A percentile compares a stretch with the other conserved stretches of the same genome.
Conservation (phyloP, 2,888 invertebrate genomes). For the Microdon myrmicae region DNA sequence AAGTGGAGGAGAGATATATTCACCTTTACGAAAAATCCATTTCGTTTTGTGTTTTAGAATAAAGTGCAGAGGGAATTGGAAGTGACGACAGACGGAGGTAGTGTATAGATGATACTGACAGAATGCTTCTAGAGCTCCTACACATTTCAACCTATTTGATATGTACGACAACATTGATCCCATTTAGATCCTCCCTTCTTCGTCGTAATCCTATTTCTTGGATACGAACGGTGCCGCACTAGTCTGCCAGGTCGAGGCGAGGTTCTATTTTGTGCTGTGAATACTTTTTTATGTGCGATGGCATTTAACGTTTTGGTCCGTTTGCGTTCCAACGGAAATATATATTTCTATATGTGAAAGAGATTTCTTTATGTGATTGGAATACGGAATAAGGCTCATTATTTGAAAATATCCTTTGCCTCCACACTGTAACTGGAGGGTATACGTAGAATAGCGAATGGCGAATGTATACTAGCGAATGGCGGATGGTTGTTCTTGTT, state of each 20-base stretch:
- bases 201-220: no score
- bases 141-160: conserved; percentile 44
- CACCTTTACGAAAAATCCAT: conserved; percentile 37
- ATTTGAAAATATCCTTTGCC: conserved; percentile 49
- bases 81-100: conserved; percentile 8
- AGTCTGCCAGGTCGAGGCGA: conserved; percentile 26
- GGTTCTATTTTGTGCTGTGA: conserved; percentile 48
- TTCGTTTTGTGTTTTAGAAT: conserved; percentile 52
- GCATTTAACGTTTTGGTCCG: conserved; percentile 51
- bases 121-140: conserved; percentile 23
- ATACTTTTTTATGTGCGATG: conserved; percentile 45
- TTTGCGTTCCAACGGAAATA: conserved; percentile 38
- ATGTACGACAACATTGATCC: conserved; percentile 51
- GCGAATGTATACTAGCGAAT: no score
- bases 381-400: conserved; percentile 53
- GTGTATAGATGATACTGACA: conserved; percentile 9
- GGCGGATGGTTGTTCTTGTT: conserved; percentile 34
- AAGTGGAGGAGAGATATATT: no score
- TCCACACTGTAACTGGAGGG: conserved; percentile 18
- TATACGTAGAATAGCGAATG: no score
- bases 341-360: conserved; percentile 44
- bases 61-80: conserved; percentile 45
- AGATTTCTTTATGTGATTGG: conserved; percentile 51
- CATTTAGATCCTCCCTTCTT: conserved; percentile 38
- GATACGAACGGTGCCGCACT: no score